Evolutionary conservation across 2,113 vertebrate species (phyloP), one percentile per base, ranked within the genome.

Genomic region (Corydoras sp.): DNA sequence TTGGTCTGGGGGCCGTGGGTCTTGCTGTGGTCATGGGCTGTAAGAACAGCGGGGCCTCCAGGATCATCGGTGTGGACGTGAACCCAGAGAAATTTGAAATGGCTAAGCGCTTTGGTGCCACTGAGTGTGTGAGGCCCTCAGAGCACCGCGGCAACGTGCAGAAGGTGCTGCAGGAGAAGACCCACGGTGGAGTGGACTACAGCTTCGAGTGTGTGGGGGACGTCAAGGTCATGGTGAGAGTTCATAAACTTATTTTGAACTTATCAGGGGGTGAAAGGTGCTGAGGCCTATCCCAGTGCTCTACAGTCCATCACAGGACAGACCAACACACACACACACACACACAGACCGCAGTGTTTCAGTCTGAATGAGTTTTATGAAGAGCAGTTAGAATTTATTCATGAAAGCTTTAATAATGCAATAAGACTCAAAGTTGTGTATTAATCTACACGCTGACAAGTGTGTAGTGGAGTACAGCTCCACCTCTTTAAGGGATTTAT

Each of bases 1-100:
- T 96, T 0, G 93, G 93, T 48, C 81, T 95, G 0, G 93, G 94
- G 65, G 89, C 90, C 0, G 89, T 94, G 0, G 92, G 94, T 11
- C 88, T 97, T 55, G 91, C 92, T 0, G 82, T 82, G 2, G 0
- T 93, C 60, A 92, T 92, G 0, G 91, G 92, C 60, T 93, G 92
- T 77, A 91, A 90, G 76, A 75, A 0, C 0, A 87, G 91, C 1
- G 89, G 91, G 62, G 92, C 92, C 65, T 79, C 86, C 63, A 85
- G 87, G 58, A 92, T 93, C 85, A 91, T 94, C 58, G 92, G 59
- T 0, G 5, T 95, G 1, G 94, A 97, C 50, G 82, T 91, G 82
- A 94, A 96, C 0, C 81, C 11, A 0, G 66, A 81, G 14, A 95
- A 93, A 80, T 92, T 92, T 79, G 59, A 85, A 55, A 90, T 85